Evolutionary conservation across 2,888 invertebrate species (phyloP), one percentile per base, ranked within the genome.

Genomic region (Tanypteryx hageni): DNA sequence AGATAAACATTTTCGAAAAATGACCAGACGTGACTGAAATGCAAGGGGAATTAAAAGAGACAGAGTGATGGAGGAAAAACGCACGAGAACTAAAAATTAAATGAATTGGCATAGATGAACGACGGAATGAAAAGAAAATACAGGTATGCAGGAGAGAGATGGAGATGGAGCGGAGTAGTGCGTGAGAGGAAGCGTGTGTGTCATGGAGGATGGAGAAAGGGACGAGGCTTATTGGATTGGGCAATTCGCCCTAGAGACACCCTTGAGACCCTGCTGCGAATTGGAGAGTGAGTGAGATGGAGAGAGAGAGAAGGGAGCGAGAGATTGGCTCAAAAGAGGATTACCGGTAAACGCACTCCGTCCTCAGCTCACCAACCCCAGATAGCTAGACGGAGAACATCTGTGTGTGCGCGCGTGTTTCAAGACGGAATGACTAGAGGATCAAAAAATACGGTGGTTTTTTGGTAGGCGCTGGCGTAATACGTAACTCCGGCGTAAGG

Each of bases 201-300:
- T 16, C 18, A 16, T 18, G 31, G 14, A 11, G 31, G 2, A 44
- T 7, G 83, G n/a, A 0, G 83, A n/a, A 16, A n/a, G 14, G 83
- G 14, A 57, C 56, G 56, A 56, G 56, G 83, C 57, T 83, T 83
- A 83, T 83, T 83, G 83, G 83, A 83, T 83, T 83, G 83, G 83
- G 83, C 83, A 83, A 83, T 83, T 83, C 56, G 83, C 83, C 83
- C 83, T n/a, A n/a, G 83, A 83, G 83, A 57, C 44, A 56, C 83
- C 83, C 83, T 83, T 83, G 83, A 83, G 83, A 83, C 14, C 83
- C 56, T 83, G n/a, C 83, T 83, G 56, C 57, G 83, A 44, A 57
- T 57, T 57, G 44, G 44, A 83, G 83, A 83, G 83, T 44, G 18
- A 56, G 56, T 44, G 83, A 44, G 57, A 57, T 83, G 14, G 44